Evolutionary conservation across 2,888 invertebrate species (phyloP), one percentile per base, ranked within the genome.

Genomic region (Andrena bicolor): DNA sequence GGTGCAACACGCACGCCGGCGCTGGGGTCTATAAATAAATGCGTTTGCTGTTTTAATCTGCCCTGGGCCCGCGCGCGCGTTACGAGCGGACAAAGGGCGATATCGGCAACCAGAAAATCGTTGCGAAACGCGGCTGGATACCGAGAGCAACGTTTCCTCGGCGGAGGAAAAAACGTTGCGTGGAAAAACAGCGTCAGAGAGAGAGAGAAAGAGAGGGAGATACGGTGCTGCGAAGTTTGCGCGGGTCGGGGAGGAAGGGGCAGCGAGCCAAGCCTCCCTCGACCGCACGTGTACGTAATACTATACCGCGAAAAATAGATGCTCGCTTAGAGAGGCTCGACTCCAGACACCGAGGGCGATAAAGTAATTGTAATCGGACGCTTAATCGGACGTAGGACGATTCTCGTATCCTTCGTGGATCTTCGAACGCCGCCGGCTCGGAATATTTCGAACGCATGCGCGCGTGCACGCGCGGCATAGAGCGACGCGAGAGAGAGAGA

Each of bases 21-120:
- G 66, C 70, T 72, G 76, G 13, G 53, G 82, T 90, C 91, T 92
- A 92, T 90, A 90, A 91, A 92, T 92, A 92, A 90, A 86, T 80
- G 83, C 85, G 80, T 84, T 85, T 82, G 85, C 86, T 85, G 87
- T 86, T 90, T 87, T 89, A 89, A 91, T 90, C 91, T 85, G 84
- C 70, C 86, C 83, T 88, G 80, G 82, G 70, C 76, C 80, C 63
- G 89, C 80, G 70, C 76, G 78, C 63, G 89, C 80, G 80, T 78
- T 73, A 65, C 76, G 58, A 73, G 35, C 84, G 80, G 84, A 86
- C 89, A 89, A 89, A 89, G 88, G 89, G 80, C 84, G 88, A 83
- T 88, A 89, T 89, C 87, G 61, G 76, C 68, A 56, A 78, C 74
- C 82, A 79, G 82, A 81, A 87, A 86, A 84, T 85, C 30, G 32